phyloP scores from a whole-genome alignment of 30 jellyfish, hydroid and myxozoan genomes.

The Pseudorhiza aurosa region DNA sequence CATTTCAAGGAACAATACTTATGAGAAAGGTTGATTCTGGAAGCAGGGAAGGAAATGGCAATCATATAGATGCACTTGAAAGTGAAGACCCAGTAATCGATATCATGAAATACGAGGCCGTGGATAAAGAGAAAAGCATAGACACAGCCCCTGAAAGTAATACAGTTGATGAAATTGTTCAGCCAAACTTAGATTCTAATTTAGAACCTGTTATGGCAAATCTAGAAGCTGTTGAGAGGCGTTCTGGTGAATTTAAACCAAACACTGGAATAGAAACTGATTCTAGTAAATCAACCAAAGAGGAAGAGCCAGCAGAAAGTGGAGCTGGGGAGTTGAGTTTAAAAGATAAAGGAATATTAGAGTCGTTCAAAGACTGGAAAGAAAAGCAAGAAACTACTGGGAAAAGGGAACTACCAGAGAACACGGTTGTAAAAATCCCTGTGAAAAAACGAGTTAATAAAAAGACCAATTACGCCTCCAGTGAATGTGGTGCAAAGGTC shows the following conservation, averaged over 20 bases:
- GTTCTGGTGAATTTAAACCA: neutral
- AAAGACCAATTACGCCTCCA: constrained; percentile 91
- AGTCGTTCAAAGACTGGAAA: constrained; percentile 90
- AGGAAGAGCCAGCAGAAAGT: neutral
- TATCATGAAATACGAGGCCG: constrained; percentile 17
- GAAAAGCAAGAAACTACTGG: constrained; percentile 73
- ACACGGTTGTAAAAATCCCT: neutral
- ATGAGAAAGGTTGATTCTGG: neutral
- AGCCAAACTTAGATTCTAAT: neutral
- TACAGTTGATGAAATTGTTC: neutral
- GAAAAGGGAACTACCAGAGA: constrained; percentile 45
- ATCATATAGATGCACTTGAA: neutral
- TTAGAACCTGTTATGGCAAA: neutral
- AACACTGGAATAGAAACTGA: neutral
- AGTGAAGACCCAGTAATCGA: constrained; percentile 9
- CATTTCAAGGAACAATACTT: neutral
- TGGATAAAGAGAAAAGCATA: neutral
- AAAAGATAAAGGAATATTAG: constrained; percentile 50
- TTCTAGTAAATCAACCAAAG: neutral
- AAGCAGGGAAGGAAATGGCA: neutral
- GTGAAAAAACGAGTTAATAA: constrained; percentile 29
- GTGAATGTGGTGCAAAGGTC: constrained; percentile 98
- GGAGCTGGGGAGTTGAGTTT: neutral
- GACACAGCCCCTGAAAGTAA: too few relatives aligned
- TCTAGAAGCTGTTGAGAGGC: neutral